A percentile compares a stretch with the other conserved stretches of the same genome.
These are phyloP conservation scores for Parazoanthus atlanticus DNA, from an alignment of 92 coral and sea anemone species.

Conservation along the genomic window DNA sequence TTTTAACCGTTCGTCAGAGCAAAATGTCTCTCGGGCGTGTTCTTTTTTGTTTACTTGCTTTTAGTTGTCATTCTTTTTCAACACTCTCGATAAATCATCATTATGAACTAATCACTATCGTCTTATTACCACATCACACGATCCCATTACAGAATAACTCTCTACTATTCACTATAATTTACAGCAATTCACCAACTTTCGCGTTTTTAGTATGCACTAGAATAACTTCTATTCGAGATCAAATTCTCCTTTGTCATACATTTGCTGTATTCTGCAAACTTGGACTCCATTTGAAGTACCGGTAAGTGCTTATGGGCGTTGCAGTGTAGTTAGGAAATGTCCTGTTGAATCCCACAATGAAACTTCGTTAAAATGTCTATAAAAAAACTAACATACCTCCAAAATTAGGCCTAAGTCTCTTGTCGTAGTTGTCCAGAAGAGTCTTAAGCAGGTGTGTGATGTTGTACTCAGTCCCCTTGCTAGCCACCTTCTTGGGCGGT, in stretches of 20 bases:
- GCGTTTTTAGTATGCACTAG: background rate
- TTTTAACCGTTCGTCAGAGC: no score
- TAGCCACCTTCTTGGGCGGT: background rate
- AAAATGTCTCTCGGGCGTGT: background rate
- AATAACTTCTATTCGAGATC: background rate
- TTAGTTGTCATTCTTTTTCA: background rate
- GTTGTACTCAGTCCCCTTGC: background rate
- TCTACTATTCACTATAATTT: background rate
- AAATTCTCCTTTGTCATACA: no score
- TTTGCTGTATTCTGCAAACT: no score
- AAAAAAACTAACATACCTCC: conserved; percentile 22
- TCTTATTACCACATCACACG: no score
- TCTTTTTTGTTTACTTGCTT: background rate
- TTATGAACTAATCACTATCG: no score
- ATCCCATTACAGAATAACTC: background rate
- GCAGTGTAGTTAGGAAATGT: no score
- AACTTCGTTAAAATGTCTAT: background rate
- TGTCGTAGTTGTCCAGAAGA: conserved; percentile 25
- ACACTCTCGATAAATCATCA: no score
- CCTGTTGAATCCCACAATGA: background rate
- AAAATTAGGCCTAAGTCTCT: conserved; percentile 35
- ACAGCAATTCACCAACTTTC: background rate
- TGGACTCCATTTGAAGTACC: no score
- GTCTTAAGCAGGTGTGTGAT: conserved; percentile 18
- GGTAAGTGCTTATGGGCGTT: no score